Percentiles rank a stretch among this genome's conserved stretches.
These are phyloP conservation scores for Stomatorhinus ivindoensis DNA, from an alignment of 2,113 vertebrate species.

Conservation along the genomic window DNA sequence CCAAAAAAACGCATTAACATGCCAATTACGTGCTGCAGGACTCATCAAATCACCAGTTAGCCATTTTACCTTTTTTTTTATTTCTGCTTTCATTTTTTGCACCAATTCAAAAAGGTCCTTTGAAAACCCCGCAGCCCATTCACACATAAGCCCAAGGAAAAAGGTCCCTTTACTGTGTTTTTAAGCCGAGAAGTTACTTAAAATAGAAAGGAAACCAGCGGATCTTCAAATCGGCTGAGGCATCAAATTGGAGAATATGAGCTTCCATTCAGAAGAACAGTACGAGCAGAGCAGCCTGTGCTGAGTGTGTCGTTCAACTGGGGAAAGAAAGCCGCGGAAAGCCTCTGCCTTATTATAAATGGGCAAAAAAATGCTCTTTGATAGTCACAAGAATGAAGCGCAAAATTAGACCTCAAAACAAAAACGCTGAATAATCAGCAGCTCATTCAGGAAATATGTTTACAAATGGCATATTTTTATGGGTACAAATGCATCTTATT, in stretches of 20 bases:
- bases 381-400: not conserved
- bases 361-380: not conserved
- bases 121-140: not conserved
- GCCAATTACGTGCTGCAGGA: not conserved
- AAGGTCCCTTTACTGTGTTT: not conserved
- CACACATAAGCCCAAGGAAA: not conserved
- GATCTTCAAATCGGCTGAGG: not conserved
- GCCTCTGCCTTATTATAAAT: not conserved
- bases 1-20: not conserved
- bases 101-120: not conserved
- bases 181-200: not conserved
- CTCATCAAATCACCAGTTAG: not conserved
- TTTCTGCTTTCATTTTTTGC: not conserved
- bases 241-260: not conserved
- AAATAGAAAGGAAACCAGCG: not conserved
- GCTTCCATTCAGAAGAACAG: not conserved
- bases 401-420: not conserved
- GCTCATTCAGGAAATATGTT: not conserved
- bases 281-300: not conserved
- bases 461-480: not conserved
- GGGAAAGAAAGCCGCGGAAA: not conserved
- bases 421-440: not conserved
- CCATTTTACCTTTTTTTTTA: not conserved
- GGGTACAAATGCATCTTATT: not conserved
- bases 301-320: not conserved